Evolutionary conservation across 2,797 vertebrate species (phyloP).

Genomic region (Cirrhinus mrigala): DNA sequence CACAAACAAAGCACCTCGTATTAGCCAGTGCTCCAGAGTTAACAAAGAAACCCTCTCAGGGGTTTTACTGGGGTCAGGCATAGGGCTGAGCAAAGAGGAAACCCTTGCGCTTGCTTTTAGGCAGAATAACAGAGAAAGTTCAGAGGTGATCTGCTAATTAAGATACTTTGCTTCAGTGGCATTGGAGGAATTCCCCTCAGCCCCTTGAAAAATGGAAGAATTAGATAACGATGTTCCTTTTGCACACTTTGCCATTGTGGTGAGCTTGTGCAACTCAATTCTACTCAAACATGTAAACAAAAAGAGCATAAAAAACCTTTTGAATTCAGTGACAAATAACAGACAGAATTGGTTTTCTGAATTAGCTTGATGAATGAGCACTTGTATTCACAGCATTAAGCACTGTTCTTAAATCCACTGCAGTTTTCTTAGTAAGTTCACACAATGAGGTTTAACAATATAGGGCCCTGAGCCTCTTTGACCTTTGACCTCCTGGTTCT

Average conservation of each 20-base stretch:
- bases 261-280: slow-evolving; percentile 62
- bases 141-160: slow-evolving; percentile 59
- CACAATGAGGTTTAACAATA: slow-evolving; percentile 1
- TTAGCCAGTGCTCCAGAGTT: slow-evolving; percentile 58
- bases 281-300: slow-evolving; percentile 49
- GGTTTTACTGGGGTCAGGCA: slow-evolving; percentile 65
- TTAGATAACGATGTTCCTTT: slow-evolving; percentile 64
- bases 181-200: slow-evolving; percentile 58
- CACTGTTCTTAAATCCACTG: not conserved
- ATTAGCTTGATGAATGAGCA: not conserved
- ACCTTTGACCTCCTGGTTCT: slow-evolving; percentile 2
- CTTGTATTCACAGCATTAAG: not conserved
- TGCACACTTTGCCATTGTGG: slow-evolving; percentile 53
- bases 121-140: slow-evolving; percentile 53
- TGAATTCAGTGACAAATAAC: not conserved
- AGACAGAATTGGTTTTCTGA: not conserved
- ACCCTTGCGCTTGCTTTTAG: slow-evolving; percentile 62
- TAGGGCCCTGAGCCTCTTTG: slow-evolving; percentile 4
- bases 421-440: not conserved
- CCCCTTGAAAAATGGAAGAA: slow-evolving; percentile 55
- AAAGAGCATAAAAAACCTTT: not conserved
- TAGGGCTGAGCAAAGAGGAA: slow-evolving; percentile 57
- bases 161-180: slow-evolving; percentile 58
- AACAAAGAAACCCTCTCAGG: slow-evolving; percentile 47
- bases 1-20: slow-evolving; percentile 55